Conservation (phyloP, 2,888 invertebrate genomes). For the Holacanthella duospinosa region DNA sequence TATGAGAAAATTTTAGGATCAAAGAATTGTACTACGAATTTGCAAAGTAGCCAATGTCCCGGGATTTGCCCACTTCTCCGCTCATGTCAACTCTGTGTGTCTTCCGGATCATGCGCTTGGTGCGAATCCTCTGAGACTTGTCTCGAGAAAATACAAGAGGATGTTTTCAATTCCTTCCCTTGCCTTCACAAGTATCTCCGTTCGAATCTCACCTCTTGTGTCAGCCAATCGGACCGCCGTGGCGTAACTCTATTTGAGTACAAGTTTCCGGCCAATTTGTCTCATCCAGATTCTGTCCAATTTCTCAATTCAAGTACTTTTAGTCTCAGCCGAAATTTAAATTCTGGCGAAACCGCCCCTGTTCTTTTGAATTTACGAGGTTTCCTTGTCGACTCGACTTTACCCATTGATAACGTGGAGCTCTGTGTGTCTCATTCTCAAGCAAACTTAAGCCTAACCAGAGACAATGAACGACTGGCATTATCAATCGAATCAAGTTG, state of each 20-base stretch:
- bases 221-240: conserved; percentile 55
- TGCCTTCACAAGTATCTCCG: conserved; percentile 58
- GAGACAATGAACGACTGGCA: conserved; percentile 18
- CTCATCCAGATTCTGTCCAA: conserved; percentile 70
- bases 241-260: conserved; percentile 82
- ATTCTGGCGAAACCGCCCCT: conserved; percentile 11
- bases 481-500: conserved; percentile 22
- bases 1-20: conserved; percentile 75
- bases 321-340: conserved; percentile 20
- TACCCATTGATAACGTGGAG: conserved; percentile 26
- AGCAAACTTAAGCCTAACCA: conserved; percentile 26
- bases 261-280: conserved; percentile 72
- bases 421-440: conserved; percentile 30
- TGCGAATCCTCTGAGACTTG: conserved; percentile 67
- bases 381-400: conserved; percentile 18
- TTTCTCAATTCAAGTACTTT: conserved; percentile 33
- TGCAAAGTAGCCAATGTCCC: conserved; percentile 75
- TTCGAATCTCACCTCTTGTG: conserved; percentile 83
- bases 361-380: conserved; percentile 27
- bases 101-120: conserved; percentile 65
- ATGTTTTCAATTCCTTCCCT: conserved; percentile 40
- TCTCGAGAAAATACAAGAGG: conserved; percentile 56
- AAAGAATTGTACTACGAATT: conserved; percentile 72
- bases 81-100: conserved; percentile 81
- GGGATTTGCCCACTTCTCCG: conserved; percentile 80